Evolutionary conservation across 2,113 vertebrate species (phyloP), one percentile per base, ranked within the genome.

Genomic region (Alectura lathami): DNA sequence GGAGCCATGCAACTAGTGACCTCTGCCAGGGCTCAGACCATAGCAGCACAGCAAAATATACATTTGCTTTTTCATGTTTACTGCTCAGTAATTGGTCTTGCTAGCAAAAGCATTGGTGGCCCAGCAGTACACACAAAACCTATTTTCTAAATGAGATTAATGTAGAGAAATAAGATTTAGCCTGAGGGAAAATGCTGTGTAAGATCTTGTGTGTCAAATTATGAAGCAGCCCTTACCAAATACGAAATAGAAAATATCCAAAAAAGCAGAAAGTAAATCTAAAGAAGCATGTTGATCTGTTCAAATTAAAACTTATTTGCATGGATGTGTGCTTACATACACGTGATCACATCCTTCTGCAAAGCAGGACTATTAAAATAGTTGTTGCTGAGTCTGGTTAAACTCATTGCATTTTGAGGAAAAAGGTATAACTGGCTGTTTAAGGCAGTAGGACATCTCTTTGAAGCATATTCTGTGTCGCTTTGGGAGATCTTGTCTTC

Each of bases 351-450:
- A 16, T 68, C 59, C 36, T 79, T 9, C n/a, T 72, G 42, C 59
- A 34, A 69, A 53, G 29, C 20, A 36, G 11, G 32, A 34, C 17
- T 45, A 83, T 60, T 53, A 30, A 86, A 86, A 42, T n/a, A 56
- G 27, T 50, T 91, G 29, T 59, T 72, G 22, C 42, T 30, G 30
- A 73, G 17, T 60, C 40, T 82, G 9, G 11, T 53, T 92, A 73
- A 91, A 86, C n/a, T 32, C 23, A 16, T 77, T 4, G 1, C 11
- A n/a, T 70, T 40, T 34, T 83, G 42, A 77, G 42, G 70, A 54
- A 43, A 17, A 56, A 43, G 20, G 20, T 0, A 0, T 50, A 56
- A 43, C 13, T 57, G 29, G 23, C 6, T 36, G 40, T 5, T 83
- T 84, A 88, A 68, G 13, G 9, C 9, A 84, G 27, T 48, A 78